A percentile compares a stretch with the other conserved stretches of the same genome.
Conservation (phyloP, 2,113 vertebrate species). For the Microtus oregoni region DNA sequence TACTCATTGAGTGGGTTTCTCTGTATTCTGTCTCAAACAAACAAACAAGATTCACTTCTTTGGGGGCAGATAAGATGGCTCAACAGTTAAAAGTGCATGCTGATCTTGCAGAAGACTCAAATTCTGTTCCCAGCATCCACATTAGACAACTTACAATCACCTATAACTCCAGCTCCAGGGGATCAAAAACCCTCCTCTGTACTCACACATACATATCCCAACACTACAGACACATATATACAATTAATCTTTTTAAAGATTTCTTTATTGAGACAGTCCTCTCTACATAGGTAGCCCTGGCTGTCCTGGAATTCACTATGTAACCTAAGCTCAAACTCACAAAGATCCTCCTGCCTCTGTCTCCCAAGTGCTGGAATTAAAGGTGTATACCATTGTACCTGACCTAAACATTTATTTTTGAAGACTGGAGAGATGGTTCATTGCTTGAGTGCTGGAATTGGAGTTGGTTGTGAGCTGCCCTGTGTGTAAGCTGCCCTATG, state of each 20-base stretch:
- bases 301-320: background rate
- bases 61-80: background rate
- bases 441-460: background rate
- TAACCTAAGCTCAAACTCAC: background rate
- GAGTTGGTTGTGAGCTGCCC: background rate
- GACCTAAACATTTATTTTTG: background rate
- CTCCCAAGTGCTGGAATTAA: background rate
- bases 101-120: background rate
- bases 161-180: background rate
- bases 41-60: background rate
- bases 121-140: background rate
- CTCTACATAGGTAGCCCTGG: background rate
- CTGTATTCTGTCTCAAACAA: background rate
- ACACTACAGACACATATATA: background rate
- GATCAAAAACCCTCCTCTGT: background rate
- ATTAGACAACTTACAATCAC: too few species aligned
- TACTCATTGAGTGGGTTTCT: background rate
- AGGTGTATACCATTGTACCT: background rate
- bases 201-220: background rate
- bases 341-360: background rate
- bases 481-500: background rate
- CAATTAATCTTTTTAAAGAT: background rate
- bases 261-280: background rate
- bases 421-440: background rate
- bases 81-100: background rate